Evolutionary conservation across 2,797 vertebrate species (phyloP).

Genomic region (Linurgus olivaceus): DNA sequence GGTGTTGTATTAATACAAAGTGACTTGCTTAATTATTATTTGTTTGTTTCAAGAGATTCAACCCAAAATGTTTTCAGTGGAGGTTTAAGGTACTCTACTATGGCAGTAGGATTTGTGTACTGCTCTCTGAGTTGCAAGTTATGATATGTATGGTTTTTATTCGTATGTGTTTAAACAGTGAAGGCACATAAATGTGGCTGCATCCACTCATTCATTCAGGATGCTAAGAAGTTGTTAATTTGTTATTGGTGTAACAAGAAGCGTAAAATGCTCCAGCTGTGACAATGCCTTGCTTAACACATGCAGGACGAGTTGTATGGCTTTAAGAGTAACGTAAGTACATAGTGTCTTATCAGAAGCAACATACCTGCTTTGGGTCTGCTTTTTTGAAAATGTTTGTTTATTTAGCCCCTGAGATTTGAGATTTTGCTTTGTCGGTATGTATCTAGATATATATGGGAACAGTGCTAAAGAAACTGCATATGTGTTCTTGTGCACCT

Average conservation of each 20-base stretch:
- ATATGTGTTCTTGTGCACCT: not conserved
- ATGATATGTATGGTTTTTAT: not conserved
- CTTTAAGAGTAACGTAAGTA: not conserved
- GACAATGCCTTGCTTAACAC: not conserved
- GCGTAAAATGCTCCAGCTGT: not conserved
- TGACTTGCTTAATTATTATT: constrained; percentile 52
- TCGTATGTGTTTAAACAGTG: not conserved
- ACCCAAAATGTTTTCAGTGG: constrained; percentile 24
- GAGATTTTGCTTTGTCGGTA: not conserved
- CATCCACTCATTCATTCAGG: not conserved
- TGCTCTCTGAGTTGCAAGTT: not conserved
- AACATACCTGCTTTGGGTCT: not conserved
- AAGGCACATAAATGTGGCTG: not conserved
- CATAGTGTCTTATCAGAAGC: not conserved
- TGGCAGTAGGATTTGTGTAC: not conserved
- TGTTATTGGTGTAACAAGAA: not conserved
- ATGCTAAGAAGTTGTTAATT: not conserved
- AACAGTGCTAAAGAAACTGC: not conserved
- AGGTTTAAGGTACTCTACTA: not conserved
- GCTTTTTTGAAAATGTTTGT: not conserved
- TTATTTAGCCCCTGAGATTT: not conserved
- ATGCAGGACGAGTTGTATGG: not conserved
- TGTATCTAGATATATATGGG: not conserved
- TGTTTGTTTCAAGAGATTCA: constrained; percentile 42
- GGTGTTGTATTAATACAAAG: constrained; percentile 32